Evolutionary conservation across 1,140 invertebrate species (phyloP).

Genomic region (Coptotermes formosanus): DNA sequence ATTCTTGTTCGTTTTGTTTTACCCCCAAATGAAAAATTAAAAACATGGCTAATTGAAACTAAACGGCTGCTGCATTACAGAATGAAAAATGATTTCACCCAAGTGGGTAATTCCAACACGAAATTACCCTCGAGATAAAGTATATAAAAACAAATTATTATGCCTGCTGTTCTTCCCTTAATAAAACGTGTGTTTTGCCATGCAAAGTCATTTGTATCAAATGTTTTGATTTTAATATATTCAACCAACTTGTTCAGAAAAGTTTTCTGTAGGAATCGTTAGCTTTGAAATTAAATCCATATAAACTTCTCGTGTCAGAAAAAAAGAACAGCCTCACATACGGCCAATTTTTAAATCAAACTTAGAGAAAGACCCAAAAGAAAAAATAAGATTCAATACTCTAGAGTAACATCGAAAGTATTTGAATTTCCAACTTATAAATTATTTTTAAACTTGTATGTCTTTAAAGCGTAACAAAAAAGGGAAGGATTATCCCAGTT

Average conservation of each 20-base stretch:
- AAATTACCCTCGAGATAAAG: neutral
- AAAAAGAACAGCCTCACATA: too few relatives aligned
- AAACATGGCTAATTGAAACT: constrained; percentile 4
- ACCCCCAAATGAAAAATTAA: neutral
- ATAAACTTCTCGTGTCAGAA: too few relatives aligned
- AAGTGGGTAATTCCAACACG: neutral
- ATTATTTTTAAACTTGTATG: too few relatives aligned
- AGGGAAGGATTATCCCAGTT: too few relatives aligned
- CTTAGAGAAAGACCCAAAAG: too few relatives aligned
- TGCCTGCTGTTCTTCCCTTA: neutral
- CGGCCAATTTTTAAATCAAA: too few relatives aligned
- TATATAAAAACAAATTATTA: neutral
- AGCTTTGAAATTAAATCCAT: neutral
- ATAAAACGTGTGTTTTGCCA: neutral
- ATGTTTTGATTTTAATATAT: neutral
- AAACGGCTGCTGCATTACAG: neutral
- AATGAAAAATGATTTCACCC: constrained; percentile 19
- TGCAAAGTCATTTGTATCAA: neutral
- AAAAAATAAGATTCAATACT: too few relatives aligned
- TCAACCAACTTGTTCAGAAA: neutral
- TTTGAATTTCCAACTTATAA: too few relatives aligned
- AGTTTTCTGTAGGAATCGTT: neutral
- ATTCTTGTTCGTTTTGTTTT: neutral
- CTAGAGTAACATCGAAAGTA: too few relatives aligned
- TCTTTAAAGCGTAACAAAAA: too few relatives aligned